Base-by-base conservation (phyloP, 1,140 invertebrate genomes). In the Papilio aristodemus region DNA sequence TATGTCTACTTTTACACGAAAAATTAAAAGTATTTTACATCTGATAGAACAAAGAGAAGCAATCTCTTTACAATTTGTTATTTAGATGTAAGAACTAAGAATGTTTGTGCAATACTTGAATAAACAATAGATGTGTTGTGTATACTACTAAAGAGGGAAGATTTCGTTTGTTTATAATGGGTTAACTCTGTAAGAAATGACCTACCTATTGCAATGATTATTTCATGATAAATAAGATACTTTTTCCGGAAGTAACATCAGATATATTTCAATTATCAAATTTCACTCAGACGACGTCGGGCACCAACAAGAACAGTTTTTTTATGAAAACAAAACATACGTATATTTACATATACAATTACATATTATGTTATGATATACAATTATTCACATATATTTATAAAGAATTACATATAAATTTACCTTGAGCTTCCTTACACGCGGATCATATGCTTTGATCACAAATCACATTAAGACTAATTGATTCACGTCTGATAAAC, bases 361-460 rank as follows among this genome's bases (percentile, higher is more conserved):
- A 32, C 6, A 17, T 22, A 0, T 6, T 22, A 19, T 50, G 10
- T 11, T 4, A 11, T 0, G 41, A 14, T 6, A 7, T 43, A 6
- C 17, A 43, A 14, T 2, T 11, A 43, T 50, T 50, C 4, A 50
- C 17, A 50, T 9, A 9, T 22, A 50, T 25, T 50, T 39, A 13
- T 13, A 39, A 19, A 38, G 3, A 60, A 36, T 50, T 7, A 50
- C 22, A 11, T 17, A 43, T 43, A 63, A 22, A 63, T 39, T 32
- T 66, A 66, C 63, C 39, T 66, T 66, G 63, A 8, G 39, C 22
- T 46, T 50, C 22, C 41, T 66, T 41, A 66, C 25, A 5, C 63
- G 50, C 63, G 17, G 8, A 36, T 19, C 36, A 39, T 19, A 38
- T 17, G 41, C 25, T 41, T 66, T 3, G 37, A 25, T 66, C 63